A percentile compares a stretch with the other conserved stretches of the same genome.
phyloP scores from a whole-genome alignment of 2,888 invertebrate species.

The Adela reaumurella region DNA sequence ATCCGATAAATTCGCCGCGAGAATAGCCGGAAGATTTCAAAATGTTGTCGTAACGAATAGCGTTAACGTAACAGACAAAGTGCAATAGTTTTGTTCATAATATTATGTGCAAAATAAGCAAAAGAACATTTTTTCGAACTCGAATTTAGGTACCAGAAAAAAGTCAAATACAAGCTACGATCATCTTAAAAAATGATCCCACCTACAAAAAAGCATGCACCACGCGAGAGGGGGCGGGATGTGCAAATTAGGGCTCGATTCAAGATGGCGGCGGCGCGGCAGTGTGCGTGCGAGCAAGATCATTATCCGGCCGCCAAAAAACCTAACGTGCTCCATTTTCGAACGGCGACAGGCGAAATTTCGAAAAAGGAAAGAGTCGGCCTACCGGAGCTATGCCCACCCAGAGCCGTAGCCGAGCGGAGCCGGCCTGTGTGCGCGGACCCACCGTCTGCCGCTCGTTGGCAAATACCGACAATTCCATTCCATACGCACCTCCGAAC shows the following conservation, averaged over 20 bases:
- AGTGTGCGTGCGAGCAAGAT: neutral
- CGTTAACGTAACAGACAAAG: too few relatives aligned
- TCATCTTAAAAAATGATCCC: neutral
- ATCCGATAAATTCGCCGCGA: too few relatives aligned
- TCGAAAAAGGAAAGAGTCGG: neutral
- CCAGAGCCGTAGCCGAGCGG: conserved; percentile 32
- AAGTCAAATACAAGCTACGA: neutral
- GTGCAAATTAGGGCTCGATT: neutral
- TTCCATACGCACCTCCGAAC: conserved; percentile 27
- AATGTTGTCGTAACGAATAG: too few relatives aligned
- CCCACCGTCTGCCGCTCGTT: conserved; percentile 35
- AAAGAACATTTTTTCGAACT: too few relatives aligned
- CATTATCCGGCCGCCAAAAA: neutral
- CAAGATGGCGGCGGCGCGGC: neutral
- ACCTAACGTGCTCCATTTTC: neutral
- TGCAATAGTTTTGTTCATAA: too few relatives aligned
- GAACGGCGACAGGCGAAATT: neutral
- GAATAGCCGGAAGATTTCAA: too few relatives aligned
- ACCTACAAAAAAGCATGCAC: neutral
- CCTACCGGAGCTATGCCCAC: conserved; percentile 30
- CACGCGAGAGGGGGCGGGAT: neutral
- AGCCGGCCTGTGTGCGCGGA: conserved; percentile 16
- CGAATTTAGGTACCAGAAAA: too few relatives aligned
- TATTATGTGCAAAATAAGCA: too few relatives aligned
- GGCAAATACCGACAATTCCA: conserved; percentile 56